phyloP scores from a whole-genome alignment of 2,888 invertebrate genomes.

The Chrysina gloriosa region DNA sequence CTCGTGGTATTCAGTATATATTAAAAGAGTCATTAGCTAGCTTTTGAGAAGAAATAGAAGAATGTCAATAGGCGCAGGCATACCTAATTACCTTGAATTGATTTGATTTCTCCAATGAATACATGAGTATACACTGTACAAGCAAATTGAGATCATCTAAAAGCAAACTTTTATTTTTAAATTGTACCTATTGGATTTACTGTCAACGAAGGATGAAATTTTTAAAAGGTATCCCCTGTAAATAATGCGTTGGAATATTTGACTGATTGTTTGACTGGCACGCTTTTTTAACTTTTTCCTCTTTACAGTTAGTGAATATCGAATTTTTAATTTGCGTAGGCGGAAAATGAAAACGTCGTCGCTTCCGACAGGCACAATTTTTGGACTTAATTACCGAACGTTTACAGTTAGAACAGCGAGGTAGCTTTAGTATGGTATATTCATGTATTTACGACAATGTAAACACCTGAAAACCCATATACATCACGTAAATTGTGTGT shows the following conservation, averaged over 20 bases:
- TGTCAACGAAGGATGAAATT: too few species aligned
- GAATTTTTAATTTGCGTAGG: constrained; percentile 1
- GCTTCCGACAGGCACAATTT: not conserved
- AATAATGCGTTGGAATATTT: too few species aligned
- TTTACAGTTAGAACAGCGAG: not conserved
- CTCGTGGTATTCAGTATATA: too few species aligned
- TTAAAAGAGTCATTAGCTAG: too few species aligned
- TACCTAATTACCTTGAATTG: too few species aligned
- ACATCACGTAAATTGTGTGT: constrained; percentile 18
- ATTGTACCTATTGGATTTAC: too few species aligned
- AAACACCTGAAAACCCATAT: constrained; percentile 14
- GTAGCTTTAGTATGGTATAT: not conserved
- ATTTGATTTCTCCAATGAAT: too few species aligned
- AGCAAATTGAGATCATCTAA: too few species aligned
- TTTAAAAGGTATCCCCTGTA: not conserved
- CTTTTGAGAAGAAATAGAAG: too few species aligned
- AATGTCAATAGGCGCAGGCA: too few species aligned
- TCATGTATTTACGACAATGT: constrained; percentile 20
- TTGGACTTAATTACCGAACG: not conserved
- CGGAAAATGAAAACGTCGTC: not conserved
- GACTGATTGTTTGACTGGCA: not conserved
- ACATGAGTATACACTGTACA: too few species aligned
- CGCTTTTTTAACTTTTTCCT: not conserved
- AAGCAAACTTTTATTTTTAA: too few species aligned
- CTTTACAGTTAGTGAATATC: not conserved